These are phyloP conservation scores for Acleris sparsana DNA, from an alignment of 2,888 invertebrate species.

Conservation along the genomic window DNA sequence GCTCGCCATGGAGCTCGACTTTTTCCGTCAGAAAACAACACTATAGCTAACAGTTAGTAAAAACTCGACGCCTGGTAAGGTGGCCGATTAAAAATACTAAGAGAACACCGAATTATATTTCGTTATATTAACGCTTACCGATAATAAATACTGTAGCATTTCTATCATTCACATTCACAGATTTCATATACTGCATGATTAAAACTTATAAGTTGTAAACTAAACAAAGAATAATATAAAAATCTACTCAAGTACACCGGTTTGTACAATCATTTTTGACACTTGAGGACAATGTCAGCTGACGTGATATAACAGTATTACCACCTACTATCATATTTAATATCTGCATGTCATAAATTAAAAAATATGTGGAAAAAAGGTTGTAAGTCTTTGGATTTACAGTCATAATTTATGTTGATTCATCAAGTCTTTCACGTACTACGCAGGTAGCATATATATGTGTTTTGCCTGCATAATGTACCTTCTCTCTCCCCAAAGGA, in stretches of 20 bases:
- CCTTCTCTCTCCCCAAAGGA: no score
- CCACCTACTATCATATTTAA: neutral
- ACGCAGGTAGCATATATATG: no score
- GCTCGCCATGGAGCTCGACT: no score
- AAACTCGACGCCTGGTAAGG: no score
- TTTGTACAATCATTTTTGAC: neutral
- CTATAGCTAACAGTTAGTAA: no score
- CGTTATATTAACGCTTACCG: constrained; percentile 5
- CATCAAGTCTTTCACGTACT: no score
- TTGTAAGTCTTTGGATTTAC: neutral
- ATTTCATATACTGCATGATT: constrained; percentile 25
- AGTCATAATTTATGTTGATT: no score
- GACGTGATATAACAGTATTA: neutral
- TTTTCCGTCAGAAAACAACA: no score
- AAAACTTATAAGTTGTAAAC: neutral
- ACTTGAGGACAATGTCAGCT: neutral
- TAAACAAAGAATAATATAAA: constrained; percentile 15
- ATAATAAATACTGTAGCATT: constrained; percentile 29
- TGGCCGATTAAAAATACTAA: no score
- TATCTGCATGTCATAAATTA: neutral
- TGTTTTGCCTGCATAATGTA: no score
- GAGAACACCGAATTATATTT: no score
- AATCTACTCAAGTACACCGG: neutral
- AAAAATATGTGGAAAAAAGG: neutral
- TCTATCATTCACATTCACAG: constrained; percentile 19